phyloP scores from a whole-genome alignment of 2,113 vertebrate species.

The Lichenostomus cassidix region DNA sequence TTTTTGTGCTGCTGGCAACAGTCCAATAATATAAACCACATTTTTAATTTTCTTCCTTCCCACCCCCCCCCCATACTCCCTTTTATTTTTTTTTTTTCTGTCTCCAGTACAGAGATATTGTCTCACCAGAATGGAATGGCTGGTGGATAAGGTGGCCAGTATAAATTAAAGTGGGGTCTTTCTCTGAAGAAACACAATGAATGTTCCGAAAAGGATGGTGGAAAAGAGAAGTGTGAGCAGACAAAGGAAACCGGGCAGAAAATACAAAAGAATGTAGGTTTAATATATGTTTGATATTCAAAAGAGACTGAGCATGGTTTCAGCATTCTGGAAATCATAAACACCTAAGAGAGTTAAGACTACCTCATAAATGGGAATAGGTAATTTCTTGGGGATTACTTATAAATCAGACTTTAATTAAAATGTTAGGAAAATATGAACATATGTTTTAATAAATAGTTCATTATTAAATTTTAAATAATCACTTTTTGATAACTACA shows the following conservation, averaged over 20 bases:
- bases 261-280: not conserved
- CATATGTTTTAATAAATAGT: not conserved
- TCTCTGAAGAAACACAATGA: not conserved
- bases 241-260: not conserved
- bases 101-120: not conserved
- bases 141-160: not conserved
- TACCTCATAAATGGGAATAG: not conserved
- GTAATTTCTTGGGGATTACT: not conserved
- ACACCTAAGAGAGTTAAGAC: not conserved
- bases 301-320: not conserved
- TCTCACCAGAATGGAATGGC: conserved; percentile 24
- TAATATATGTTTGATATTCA: not conserved
- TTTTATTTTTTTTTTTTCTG: not conserved
- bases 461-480: not conserved
- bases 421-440: not conserved
- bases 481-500: not conserved
- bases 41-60: not conserved
- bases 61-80: fast-evolving
- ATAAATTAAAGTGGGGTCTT: conserved; percentile 1
- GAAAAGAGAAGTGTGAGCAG: not conserved
- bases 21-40: not conserved
- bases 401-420: conserved; percentile 26
- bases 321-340: not conserved
- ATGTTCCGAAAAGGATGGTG: not conserved
- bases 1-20: not conserved